phyloP scores from a whole-genome alignment of 2,888 invertebrate genomes.

The Eumerus sabulonum region DNA sequence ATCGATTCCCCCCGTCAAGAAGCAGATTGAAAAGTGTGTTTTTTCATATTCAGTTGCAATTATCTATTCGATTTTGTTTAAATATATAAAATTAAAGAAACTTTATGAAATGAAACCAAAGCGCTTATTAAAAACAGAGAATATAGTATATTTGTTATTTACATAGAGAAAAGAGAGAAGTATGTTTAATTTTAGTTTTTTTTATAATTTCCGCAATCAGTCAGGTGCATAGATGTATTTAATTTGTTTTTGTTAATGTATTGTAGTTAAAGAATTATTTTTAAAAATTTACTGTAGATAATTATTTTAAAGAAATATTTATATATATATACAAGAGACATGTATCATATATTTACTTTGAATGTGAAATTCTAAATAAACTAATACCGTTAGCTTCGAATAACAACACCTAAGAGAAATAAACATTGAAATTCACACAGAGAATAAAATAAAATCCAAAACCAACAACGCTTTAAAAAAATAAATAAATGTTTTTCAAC shows the following conservation, averaged over 20 bases:
- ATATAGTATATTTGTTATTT: constrained; percentile 43
- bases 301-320: constrained; percentile 55
- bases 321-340: constrained; percentile 63
- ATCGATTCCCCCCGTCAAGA: constrained; percentile 58
- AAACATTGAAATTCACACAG: constrained; percentile 23
- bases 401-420: constrained; percentile 9
- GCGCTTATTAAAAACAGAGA: constrained; percentile 50
- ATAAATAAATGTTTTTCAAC: constrained; percentile 21
- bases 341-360: constrained; percentile 65
- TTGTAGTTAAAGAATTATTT: constrained; percentile 60
- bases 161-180: constrained; percentile 27
- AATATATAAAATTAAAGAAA: constrained; percentile 45
- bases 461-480: constrained; percentile 66
- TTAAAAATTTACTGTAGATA: constrained; percentile 65
- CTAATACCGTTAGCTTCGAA: constrained; percentile 8
- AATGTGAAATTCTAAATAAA: constrained; percentile 61
- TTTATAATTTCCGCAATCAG: constrained; percentile 55
- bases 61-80: constrained; percentile 70
- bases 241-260: constrained; percentile 64
- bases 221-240: constrained; percentile 55
- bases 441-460: constrained; percentile 70
- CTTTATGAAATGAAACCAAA: constrained; percentile 46
- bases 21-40: constrained; percentile 42
- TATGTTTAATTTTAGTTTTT: too few relatives aligned
- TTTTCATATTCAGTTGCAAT: constrained; percentile 71